Evolutionary conservation across 2,797 vertebrate species (phyloP).

Genomic region (Kryptolebias ocellatus): DNA sequence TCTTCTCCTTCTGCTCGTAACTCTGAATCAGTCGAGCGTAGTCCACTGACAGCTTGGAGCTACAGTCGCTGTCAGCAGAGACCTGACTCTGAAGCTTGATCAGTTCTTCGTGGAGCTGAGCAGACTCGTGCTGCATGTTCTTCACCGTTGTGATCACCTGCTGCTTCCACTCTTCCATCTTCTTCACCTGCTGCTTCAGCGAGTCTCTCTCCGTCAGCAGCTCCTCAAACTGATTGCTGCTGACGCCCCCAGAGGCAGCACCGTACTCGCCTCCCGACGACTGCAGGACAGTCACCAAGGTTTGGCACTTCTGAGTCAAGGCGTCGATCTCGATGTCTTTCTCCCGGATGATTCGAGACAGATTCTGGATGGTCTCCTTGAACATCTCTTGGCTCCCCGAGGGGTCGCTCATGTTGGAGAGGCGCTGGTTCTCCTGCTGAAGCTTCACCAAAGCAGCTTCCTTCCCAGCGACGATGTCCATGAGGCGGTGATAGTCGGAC

Average conservation of each 20-base stretch:
- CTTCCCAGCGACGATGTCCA: constrained; percentile 93
- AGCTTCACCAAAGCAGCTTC: constrained; percentile 91
- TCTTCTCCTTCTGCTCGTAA: constrained; percentile 93
- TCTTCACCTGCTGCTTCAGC: constrained; percentile 97
- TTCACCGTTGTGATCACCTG: constrained; percentile 98
- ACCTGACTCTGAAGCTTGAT: constrained; percentile 91
- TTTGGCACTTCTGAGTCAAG: constrained; percentile 96
- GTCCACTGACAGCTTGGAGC: constrained; percentile 89
- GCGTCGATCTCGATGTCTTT: constrained; percentile 99
- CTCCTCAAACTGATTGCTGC: constrained; percentile 97
- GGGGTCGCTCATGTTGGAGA: constrained; percentile 85
- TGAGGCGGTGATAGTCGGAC: constrained; percentile 91
- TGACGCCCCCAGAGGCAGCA: constrained; percentile 83
- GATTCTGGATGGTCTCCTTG: constrained; percentile 96
- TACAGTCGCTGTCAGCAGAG: constrained; percentile 88
- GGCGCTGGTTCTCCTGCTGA: constrained; percentile 92
- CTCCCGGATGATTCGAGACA: constrained; percentile 96
- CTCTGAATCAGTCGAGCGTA: constrained; percentile 92
- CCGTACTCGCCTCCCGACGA: constrained; percentile 76
- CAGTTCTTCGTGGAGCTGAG: constrained; percentile 94
- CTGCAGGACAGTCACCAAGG: constrained; percentile 92
- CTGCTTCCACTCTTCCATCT: constrained; percentile 99
- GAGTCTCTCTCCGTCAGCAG: constrained; percentile 93
- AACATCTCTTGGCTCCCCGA: constrained; percentile 95
- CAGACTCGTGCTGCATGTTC: constrained; percentile 98